Evolutionary conservation across 1,140 invertebrate species (phyloP), one percentile per base, ranked within the genome.

Genomic region (Mesaphorura yosii): DNA sequence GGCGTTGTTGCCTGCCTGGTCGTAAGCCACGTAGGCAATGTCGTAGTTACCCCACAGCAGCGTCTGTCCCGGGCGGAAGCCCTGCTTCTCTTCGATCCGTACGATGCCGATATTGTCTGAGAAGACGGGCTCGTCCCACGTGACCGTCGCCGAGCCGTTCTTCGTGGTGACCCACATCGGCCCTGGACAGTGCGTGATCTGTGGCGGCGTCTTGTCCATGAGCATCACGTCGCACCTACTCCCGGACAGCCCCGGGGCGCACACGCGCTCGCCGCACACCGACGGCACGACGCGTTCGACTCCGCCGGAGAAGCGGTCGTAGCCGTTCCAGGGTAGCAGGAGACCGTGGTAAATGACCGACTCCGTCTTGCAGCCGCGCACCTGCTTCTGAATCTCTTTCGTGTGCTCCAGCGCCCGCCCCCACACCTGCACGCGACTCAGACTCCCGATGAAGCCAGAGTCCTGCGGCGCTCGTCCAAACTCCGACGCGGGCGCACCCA

Each of bases 401-500:
- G 85, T 87, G 14, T 93, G 82, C 67, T 94, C 88, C 1, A 97
- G 71, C 31, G 86, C 84, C 38, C 89, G 75, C 59, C 82, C 84
- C 90, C 93, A 97, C 45, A 96, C 78, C 74, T 96, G 90, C 22
- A 95, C 83, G 70, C 94, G 90, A 23, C 88, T 94, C 15, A 98
- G 67, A 64, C 88, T 85, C 17, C 94, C 94, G 73, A 91, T 86
- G 80, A 98, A 98, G 10, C 90, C 89, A 17, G 80, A 74, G 69
- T 88, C 84, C 0, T 63, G 86, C 86, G 1, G 82, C 77, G 63
- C 83, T 84, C 6, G 78, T 71, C 65, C 80, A 77, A 47, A 79
- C 76, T 48, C 76, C 42, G 65, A 62, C 17, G 69, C 64, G 27
- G 88, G 87, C 66, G 90, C 87, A 31, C 93, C 93, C 34, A 97